A percentile compares a stretch with the other conserved stretches of the same genome.
These are phyloP conservation scores for Leptodirus hochenwartii DNA, from an alignment of 2,888 invertebrate species.

Conservation along the genomic window DNA sequence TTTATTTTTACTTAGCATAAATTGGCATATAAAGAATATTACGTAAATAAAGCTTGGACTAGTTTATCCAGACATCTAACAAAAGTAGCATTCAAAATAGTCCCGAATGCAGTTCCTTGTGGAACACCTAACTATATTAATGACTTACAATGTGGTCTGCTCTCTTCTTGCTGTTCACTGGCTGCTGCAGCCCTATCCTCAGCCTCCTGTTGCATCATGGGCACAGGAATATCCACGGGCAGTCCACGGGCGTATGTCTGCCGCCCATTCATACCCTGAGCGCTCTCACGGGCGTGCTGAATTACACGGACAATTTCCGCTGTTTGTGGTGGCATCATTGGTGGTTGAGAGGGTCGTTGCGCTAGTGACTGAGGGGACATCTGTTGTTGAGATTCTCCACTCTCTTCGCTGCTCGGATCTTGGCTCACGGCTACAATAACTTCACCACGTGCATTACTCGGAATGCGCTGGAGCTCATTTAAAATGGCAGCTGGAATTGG, in stretches of 20 bases:
- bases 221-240: conserved; percentile 26
- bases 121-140: no score
- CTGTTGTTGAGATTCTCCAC: conserved; percentile 12
- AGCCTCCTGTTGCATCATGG: conserved; percentile 22
- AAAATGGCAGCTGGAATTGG: conserved; percentile 29
- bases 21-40: no score
- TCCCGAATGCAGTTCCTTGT: no score
- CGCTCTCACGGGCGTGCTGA: conserved; percentile 23
- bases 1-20: no score
- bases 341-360: no score
- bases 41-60: no score
- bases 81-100: no score
- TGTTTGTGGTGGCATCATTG: no score
- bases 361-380: no score
- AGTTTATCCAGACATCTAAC: no score
- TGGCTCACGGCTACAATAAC: conserved; percentile 20
- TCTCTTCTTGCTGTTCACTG: conserved; percentile 38
- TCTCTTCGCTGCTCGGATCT: conserved; percentile 12
- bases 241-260: conserved; percentile 23
- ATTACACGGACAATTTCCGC: no score
- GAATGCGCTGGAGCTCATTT: conserved; percentile 25
- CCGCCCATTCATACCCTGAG: conserved; percentile 24
- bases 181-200: conserved; percentile 28
- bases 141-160: conserved; percentile 60
- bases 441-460: conserved; percentile 23